phyloP scores from a whole-genome alignment of 2,888 invertebrate genomes.

The Cosmia pyralina region DNA sequence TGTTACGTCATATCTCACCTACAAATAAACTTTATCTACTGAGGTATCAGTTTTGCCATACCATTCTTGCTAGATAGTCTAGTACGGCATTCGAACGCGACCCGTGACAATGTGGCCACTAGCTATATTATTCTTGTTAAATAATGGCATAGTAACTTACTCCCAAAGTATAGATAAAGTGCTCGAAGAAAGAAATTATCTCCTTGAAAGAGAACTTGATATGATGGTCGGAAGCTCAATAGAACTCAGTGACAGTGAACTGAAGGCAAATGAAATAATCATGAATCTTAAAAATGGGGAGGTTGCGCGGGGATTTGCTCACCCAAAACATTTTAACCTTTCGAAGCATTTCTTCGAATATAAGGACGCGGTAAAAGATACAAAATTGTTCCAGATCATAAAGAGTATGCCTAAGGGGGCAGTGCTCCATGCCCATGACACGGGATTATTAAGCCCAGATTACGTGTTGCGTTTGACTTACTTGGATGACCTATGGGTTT shows the following conservation, averaged over 20 bases:
- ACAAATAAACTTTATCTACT: conserved; percentile 38
- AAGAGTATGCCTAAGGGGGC: conserved; percentile 94
- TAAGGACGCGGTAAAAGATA: conserved; percentile 89
- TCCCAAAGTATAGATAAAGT: conserved; percentile 60
- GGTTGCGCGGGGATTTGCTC: conserved; percentile 83
- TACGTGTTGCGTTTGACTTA: conserved; percentile 92
- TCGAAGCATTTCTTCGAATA: conserved; percentile 92
- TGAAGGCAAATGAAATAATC: conserved; percentile 89
- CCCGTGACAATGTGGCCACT: conserved; percentile 70
- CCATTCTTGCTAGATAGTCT: conserved; percentile 65
- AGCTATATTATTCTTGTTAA: conserved; percentile 59
- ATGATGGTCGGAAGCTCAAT: conserved; percentile 89
- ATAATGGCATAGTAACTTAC: conserved; percentile 47
- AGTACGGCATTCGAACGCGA: conserved; percentile 38
- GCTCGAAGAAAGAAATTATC: conserved; percentile 77
- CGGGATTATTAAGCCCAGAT: conserved; percentile 91
- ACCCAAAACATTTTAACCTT: conserved; percentile 90
- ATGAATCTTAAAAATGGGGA: conserved; percentile 90
- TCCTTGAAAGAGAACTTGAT: conserved; percentile 86
- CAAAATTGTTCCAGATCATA: conserved; percentile 91
- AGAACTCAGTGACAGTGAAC: conserved; percentile 86
- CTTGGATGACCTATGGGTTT: conserved; percentile 90
- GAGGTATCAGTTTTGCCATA: conserved; percentile 54
- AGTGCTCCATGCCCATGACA: conserved; percentile 92
- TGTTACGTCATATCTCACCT: conserved; percentile 44